These are phyloP conservation scores for Eurystomus glaucurus DNA, from an alignment of 2,797 vertebrate genomes.

Conservation along the genomic window DNA sequence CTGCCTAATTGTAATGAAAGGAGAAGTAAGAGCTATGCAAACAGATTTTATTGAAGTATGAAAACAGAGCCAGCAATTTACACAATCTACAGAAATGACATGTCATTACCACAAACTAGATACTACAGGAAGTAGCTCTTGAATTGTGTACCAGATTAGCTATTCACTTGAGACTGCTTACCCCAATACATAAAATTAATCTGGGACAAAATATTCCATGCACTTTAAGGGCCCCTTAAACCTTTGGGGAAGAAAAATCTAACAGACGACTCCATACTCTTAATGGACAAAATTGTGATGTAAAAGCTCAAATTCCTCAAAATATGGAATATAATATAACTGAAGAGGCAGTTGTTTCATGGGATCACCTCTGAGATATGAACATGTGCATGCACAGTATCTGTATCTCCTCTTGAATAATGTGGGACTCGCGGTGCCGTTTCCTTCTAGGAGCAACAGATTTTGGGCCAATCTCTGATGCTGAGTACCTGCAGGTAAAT, in stretches of 20 bases:
- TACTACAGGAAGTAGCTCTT: slow-evolving; percentile 56
- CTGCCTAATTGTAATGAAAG: slow-evolving; percentile 36
- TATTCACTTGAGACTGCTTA: slow-evolving; percentile 40
- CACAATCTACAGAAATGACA: slow-evolving; percentile 58
- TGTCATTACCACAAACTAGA: slow-evolving; percentile 47
- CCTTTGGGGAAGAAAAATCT: background rate
- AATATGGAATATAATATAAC: background rate
- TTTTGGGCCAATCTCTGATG: background rate
- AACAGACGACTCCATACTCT: background rate
- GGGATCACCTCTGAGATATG: background rate
- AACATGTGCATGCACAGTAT: background rate
- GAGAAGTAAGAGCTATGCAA: slow-evolving; percentile 43
- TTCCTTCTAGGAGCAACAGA: background rate
- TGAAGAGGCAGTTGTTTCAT: background rate
- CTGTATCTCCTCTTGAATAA: background rate
- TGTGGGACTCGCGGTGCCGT: background rate
- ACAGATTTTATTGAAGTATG: slow-evolving; percentile 63
- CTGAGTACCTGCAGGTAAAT: background rate
- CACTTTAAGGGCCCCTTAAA: background rate
- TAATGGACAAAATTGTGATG: background rate
- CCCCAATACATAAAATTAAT: background rate
- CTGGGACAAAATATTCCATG: background rate
- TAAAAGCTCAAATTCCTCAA: background rate
- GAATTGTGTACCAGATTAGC: slow-evolving; percentile 19
- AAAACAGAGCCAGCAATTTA: slow-evolving; percentile 50